phyloP scores from a whole-genome alignment of 1,140 invertebrate genomes.

The Tetramorium alpestre region DNA sequence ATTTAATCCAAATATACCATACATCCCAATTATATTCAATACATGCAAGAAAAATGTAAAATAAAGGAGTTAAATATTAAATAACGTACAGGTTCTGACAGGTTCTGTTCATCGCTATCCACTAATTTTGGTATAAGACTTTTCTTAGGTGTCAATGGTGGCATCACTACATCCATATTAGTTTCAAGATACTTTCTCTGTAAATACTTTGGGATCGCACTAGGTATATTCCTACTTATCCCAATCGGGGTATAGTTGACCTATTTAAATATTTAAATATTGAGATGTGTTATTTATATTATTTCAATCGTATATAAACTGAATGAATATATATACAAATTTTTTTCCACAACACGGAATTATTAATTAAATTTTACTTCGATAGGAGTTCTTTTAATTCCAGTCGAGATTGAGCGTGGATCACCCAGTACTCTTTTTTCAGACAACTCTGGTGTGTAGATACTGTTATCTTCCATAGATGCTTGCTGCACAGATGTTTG shows the following conservation, averaged over 20 bases:
- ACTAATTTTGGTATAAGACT: conserved; percentile 56
- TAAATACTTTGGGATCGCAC: conserved; percentile 78
- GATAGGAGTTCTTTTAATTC: conserved; percentile 80
- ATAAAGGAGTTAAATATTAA: conserved; percentile 5
- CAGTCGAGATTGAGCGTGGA: conserved; percentile 78
- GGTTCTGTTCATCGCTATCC: conserved; percentile 6
- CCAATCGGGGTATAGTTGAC: conserved; percentile 69
- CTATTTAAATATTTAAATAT: conserved; percentile 72
- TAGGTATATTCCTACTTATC: conserved; percentile 56
- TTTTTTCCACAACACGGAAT: conserved; percentile 1
- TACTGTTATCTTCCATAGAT: neutral
- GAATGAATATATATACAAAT: neutral
- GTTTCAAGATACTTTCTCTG: conserved; percentile 80
- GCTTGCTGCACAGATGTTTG: neutral
- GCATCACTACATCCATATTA: conserved; percentile 76
- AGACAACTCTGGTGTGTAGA: conserved; percentile 72
- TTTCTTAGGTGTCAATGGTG: conserved; percentile 61
- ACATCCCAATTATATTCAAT: neutral
- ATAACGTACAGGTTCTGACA: conserved; percentile 66
- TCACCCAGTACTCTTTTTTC: conserved; percentile 70
- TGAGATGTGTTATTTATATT: neutral
- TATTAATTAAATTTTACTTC: conserved; percentile 69
- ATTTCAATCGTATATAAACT: neutral
- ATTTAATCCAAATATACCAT: neutral
- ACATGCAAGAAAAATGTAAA: neutral